A percentile compares a stretch with the other conserved stretches of the same genome.
These are phyloP conservation scores for Pagrus major DNA, from an alignment of 2,113 vertebrate species.

Conservation along the genomic window DNA sequence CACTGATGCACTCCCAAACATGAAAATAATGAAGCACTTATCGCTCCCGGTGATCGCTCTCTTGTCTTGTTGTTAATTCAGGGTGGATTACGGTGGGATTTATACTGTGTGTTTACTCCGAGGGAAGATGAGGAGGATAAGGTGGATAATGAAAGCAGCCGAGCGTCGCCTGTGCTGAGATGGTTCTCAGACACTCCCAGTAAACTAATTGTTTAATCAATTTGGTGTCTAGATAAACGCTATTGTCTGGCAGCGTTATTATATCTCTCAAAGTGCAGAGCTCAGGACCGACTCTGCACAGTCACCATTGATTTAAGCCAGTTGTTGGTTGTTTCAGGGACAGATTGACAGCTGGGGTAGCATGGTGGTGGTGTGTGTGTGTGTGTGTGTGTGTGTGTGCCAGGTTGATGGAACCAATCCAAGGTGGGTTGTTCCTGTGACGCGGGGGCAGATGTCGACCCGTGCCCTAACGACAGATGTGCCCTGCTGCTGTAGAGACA, in stretches of 20 bases:
- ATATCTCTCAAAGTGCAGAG: neutral
- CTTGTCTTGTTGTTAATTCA: slow-evolving; percentile 26
- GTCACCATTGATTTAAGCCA: slow-evolving; percentile 31
- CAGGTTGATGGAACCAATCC: slow-evolving; percentile 36
- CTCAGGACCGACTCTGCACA: neutral
- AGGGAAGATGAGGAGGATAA: slow-evolving; percentile 45
- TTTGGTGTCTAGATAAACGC: slow-evolving; percentile 38
- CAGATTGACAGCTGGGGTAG: slow-evolving; percentile 42
- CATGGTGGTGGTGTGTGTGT: too few species aligned
- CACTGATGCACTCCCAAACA: slow-evolving; percentile 7
- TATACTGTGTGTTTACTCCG: slow-evolving; percentile 44
- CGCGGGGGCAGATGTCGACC: slow-evolving; percentile 25
- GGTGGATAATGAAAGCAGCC: slow-evolving; percentile 41
- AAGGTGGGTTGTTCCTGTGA: slow-evolving; percentile 29
- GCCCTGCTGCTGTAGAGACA: slow-evolving; percentile 15
- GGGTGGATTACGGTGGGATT: slow-evolving; percentile 59
- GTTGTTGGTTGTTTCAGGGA: neutral
- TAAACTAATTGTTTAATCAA: slow-evolving; percentile 65
- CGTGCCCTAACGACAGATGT: slow-evolving; percentile 52
- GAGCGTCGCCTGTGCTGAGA: neutral
- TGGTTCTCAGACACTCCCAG: slow-evolving; percentile 11
- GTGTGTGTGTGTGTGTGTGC: slow-evolving; percentile 22
- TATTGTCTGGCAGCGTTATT: slow-evolving; percentile 20
- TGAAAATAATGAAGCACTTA: slow-evolving; percentile 34
- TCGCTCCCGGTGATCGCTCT: slow-evolving; percentile 25